These are phyloP conservation scores for Dascyllus trimaculatus DNA, from an alignment of 2,113 vertebrate species.

Conservation along the genomic window DNA sequence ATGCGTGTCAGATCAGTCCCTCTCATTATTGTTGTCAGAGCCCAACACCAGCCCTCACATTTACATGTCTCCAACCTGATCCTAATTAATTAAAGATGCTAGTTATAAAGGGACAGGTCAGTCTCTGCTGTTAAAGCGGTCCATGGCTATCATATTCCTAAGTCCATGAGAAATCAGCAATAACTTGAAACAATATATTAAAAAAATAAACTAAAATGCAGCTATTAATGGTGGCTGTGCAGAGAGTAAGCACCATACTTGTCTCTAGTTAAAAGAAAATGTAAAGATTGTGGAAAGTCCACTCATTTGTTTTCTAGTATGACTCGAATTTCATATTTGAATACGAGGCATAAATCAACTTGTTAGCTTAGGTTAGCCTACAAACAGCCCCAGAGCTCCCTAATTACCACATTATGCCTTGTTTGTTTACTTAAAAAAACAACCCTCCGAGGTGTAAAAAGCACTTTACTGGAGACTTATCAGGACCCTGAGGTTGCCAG, in stretches of 20 bases:
- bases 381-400: background rate
- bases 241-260: background rate
- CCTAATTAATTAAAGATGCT: conserved; percentile 7
- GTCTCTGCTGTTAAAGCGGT: too few species aligned
- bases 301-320: too few species aligned
- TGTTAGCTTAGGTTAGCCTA: background rate
- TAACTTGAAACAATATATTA: background rate
- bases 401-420: background rate
- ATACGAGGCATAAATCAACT: too few species aligned
- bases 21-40: background rate
- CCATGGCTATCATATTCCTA: background rate
- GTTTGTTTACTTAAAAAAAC: background rate
- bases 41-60: background rate
- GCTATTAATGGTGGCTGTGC: background rate
- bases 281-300: too few species aligned
- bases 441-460: background rate
- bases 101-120: background rate
- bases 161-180: background rate
- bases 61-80: background rate
- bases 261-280: background rate
- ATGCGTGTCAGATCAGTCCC: conserved; percentile 21
- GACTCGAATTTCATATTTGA: too few species aligned
- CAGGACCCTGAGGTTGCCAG: background rate
- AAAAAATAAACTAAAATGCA: background rate
- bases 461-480: background rate